Base-by-base conservation (phyloP, 2,797 vertebrate genomes). In the Ptychadena robeensis region DNA sequence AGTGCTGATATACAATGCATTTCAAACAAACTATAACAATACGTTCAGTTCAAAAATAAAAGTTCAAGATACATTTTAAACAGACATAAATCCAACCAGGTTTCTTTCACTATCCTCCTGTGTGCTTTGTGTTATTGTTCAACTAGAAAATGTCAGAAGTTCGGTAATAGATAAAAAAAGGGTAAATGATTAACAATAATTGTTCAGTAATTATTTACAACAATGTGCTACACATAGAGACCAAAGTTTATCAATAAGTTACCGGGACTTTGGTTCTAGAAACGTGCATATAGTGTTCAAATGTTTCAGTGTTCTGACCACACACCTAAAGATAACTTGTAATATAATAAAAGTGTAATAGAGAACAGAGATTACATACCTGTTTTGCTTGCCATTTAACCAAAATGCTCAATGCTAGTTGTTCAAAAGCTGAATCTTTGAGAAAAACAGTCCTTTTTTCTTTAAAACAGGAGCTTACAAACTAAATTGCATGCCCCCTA, bases 371-470 rank as follows among this genome's bases (percentile, higher is more conserved):
- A 28, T 14, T 11, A 80, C 34, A 80, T 80, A 80, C 79, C 57
- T 73, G 72, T 30, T 53, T 65, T 40, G 59, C 15, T 32, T 30
- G 40, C 68, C 57, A 44, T 80, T 27, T 25, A 30, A 31, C 31
- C 27, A 2, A 82, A 67, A 8, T 48, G 34, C 28, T 34, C 37
- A 15, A 64, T 27, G 32, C 32, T 67, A n/a, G 10, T 30, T 71
- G 59, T 18, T 27, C 5, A 32, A 12, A 66, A n/a, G 71, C 70
- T 57, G 69, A 48, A 48, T 48, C 27, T 18, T 14, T 30, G 31
- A 37, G 25, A 7, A 30, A 1, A 67, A 37, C 68, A 81, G 72
- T 80, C 48, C n/a, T 79, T 61, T n/a, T 74, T 18, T 25, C 9
- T 30, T 22, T 59, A 72, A 65, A 15, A 14, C 6, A 71, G 11